Conservation (phyloP, 2,888 invertebrate species). For the Asteroscopus sphinx region DNA sequence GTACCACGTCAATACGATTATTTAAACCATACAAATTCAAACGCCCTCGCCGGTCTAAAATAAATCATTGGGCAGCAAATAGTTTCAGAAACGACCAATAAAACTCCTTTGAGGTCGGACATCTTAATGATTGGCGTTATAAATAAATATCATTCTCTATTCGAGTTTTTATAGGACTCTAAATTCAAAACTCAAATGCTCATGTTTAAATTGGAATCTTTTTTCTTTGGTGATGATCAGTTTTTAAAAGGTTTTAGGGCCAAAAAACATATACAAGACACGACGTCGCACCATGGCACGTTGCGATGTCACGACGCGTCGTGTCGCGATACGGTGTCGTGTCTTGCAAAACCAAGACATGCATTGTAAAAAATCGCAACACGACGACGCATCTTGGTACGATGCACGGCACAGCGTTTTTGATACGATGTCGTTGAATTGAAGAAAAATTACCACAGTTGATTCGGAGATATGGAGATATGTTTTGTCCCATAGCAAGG, state of each 20-base stretch:
- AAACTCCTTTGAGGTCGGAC: slow-evolving; percentile 76
- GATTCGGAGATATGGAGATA: too few species aligned
- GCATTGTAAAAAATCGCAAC: too few species aligned
- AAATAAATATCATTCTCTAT: slow-evolving; percentile 55
- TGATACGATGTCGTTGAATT: too few species aligned
- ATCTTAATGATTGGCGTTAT: slow-evolving; percentile 70
- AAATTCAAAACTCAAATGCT: slow-evolving; percentile 13
- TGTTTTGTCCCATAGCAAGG: too few species aligned
- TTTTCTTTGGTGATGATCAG: slow-evolving; percentile 1
- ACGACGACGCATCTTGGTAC: too few species aligned
- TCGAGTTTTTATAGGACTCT: slow-evolving; percentile 29
- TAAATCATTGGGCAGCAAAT: slow-evolving; percentile 71
- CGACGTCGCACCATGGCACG: too few species aligned
- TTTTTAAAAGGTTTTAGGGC: background rate
- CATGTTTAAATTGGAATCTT: slow-evolving; percentile 30
- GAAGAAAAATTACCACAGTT: too few species aligned
- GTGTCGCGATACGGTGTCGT: too few species aligned
- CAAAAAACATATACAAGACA: too few species aligned
- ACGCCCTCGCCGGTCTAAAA: slow-evolving; percentile 58
- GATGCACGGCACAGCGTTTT: too few species aligned
- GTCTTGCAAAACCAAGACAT: too few species aligned
- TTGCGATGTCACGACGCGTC: too few species aligned
- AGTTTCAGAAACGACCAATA: slow-evolving; percentile 74
- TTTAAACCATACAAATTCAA: slow-evolving; percentile 39
- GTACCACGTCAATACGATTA: slow-evolving; percentile 33